These are phyloP conservation scores for Cosmia trapezina DNA, from an alignment of 2,888 invertebrate genomes.

Conservation along the genomic window DNA sequence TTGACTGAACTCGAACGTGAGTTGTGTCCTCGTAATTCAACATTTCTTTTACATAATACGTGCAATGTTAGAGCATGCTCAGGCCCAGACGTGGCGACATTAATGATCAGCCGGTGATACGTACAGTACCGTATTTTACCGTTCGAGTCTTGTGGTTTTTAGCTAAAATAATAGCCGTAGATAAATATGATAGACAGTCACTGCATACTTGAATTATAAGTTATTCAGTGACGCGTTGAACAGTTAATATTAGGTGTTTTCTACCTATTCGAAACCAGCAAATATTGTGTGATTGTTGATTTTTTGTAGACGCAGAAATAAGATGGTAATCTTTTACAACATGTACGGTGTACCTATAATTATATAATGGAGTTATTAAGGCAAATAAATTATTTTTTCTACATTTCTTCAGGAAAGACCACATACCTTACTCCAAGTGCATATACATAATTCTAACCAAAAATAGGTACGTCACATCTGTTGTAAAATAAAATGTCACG, in stretches of 20 bases:
- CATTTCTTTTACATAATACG: constrained; percentile 73
- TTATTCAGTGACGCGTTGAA: constrained; percentile 14
- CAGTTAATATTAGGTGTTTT: neutral
- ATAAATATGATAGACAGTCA: constrained; percentile 48
- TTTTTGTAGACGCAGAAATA: neutral
- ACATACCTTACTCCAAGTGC: neutral
- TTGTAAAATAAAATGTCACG: neutral
- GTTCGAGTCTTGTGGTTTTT: constrained; percentile 36
- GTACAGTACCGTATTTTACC: constrained; percentile 50
- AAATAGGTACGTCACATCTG: neutral
- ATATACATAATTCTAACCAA: neutral
- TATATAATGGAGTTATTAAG: neutral
- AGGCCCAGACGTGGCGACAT: constrained; percentile 29
- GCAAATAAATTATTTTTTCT: neutral
- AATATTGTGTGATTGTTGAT: neutral
- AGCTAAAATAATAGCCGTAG: constrained; percentile 45
- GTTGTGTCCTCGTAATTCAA: constrained; percentile 72
- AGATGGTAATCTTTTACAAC: neutral
- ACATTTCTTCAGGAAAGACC: neutral
- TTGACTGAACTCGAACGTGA: constrained; percentile 64
- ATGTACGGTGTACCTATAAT: neutral
- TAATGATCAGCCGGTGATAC: constrained; percentile 48
- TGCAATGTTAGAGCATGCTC: constrained; percentile 52
- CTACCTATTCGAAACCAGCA: neutral
- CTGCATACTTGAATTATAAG: constrained; percentile 26